phyloP scores from a whole-genome alignment of 2,113 vertebrate species.

The Clinocottus analis region DNA sequence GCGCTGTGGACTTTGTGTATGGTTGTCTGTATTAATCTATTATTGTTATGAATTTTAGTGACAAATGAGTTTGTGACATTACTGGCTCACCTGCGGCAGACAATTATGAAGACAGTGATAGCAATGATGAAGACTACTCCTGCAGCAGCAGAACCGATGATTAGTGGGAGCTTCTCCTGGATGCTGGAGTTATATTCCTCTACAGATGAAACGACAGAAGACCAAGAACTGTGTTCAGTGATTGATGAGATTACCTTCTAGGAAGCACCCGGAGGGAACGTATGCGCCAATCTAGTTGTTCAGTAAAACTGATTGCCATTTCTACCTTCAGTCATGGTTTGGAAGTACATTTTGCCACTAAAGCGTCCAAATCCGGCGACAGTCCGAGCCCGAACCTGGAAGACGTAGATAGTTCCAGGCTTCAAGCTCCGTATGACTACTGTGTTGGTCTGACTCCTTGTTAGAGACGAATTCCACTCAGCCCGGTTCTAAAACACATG shows the following conservation, averaged over 20 bases:
- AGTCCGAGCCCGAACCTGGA: conserved; percentile 95
- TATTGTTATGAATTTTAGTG: too few relatives aligned
- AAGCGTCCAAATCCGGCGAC: conserved; percentile 96
- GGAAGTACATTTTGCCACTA: conserved; percentile 98
- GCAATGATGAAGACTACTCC: conserved; percentile 94
- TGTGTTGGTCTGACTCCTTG: conserved; percentile 94
- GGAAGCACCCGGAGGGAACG: background rate
- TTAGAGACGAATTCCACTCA: conserved; percentile 90
- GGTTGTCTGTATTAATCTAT: too few relatives aligned
- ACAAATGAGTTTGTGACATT: background rate
- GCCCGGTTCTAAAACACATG: conserved; percentile 86
- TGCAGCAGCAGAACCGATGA: conserved; percentile 91
- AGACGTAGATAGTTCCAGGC: conserved; percentile 94
- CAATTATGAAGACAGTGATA: conserved; percentile 88
- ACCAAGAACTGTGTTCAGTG: background rate
- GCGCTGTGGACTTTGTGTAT: too few relatives aligned
- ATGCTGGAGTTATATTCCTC: conserved; percentile 94
- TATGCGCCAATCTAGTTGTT: background rate
- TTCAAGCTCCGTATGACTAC: conserved; percentile 89
- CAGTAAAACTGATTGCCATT: background rate
- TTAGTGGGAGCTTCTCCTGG: conserved; percentile 95
- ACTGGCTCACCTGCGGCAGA: conserved; percentile 89
- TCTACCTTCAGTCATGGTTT: conserved; percentile 97
- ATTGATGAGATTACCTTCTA: background rate
- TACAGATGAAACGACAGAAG: conserved; percentile 58